These are phyloP conservation scores for Dichetophora obliterata DNA, from an alignment of 2,888 invertebrate genomes.

Conservation along the genomic window DNA sequence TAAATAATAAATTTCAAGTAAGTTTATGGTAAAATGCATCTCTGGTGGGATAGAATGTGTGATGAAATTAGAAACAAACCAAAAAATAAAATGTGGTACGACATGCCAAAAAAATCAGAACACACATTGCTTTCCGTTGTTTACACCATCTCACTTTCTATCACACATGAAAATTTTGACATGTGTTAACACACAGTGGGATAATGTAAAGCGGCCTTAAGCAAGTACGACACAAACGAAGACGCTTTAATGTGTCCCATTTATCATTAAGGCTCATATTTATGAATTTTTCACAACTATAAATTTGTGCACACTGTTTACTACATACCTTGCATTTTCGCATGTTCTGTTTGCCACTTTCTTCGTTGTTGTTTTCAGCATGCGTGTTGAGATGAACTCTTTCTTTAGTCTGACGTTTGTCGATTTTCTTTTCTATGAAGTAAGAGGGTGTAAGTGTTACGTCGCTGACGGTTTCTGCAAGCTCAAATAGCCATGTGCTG, in stretches of 20 bases:
- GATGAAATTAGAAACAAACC: too few species aligned
- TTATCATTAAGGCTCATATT: constrained; percentile 14
- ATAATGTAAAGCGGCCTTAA: too few species aligned
- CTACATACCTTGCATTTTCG: constrained; percentile 33
- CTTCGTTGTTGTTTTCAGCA: neutral
- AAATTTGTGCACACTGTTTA: constrained; percentile 18
- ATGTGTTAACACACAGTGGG: too few species aligned
- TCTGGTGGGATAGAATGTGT: too few species aligned
- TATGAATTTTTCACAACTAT: constrained; percentile 29
- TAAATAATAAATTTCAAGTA: too few species aligned
- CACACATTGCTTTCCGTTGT: too few species aligned
- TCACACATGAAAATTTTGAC: too few species aligned
- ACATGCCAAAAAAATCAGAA: too few species aligned
- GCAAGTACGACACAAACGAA: constrained; percentile 33
- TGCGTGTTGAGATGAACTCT: constrained; percentile 34
- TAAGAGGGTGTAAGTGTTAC: constrained; percentile 32
- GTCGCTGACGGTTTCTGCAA: constrained; percentile 40
- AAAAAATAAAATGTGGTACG: too few species aligned
- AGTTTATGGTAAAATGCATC: too few species aligned
- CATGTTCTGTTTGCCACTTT: neutral
- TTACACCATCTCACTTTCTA: too few species aligned
- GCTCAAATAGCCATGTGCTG: constrained; percentile 32
- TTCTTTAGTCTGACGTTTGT: neutral
- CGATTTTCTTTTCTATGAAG: constrained; percentile 15
- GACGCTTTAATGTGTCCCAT: neutral